Evolutionary conservation across 2,797 vertebrate species (phyloP), one percentile per base, ranked within the genome.

Genomic region (Phylloscopus collybita): DNA sequence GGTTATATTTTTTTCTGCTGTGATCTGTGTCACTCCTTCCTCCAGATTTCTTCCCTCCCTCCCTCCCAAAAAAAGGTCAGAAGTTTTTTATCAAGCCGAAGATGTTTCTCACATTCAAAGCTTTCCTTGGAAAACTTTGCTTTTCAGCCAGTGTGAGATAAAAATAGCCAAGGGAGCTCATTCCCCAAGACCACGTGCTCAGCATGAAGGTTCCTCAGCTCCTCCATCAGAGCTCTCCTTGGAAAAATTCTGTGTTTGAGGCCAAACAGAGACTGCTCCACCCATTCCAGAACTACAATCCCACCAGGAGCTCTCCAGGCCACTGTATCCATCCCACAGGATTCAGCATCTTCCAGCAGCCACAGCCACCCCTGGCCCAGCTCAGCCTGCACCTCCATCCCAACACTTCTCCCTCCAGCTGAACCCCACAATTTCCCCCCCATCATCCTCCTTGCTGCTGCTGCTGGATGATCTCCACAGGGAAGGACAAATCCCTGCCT

Each of bases 271-370:
- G 60, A 42, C 25, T 21, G 13, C 21, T 67, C 38, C 36, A 20
- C 5, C 29, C 47, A 45, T 27, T 20, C 50, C 66, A 50, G 15
- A 53, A 0, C 6, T 27, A 44, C 1, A 0, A 61, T 56, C 42
- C 69, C 53, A n/a, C 5, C 50, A 29, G n/a, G 50, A 54, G 3
- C 23, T 38, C 50, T 25, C 34, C 80, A 29, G 40, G 73, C 16
- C 2, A 5, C 26, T 44, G 32, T 21, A 45, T n/a, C n/a, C 50
- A 47, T 67, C 67, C 67, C 21, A 3, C 15, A 5, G 36, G 60
- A 66, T 38, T 45, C 81, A 14, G 32, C 14, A 26, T 3, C 40
- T 59, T 16, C 70, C 76, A 53, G 29, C 12, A 5, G 38, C 29
- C 44, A 53, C 15, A 4, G 65, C 13, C 66, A 42, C 9, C 21